Base-by-base conservation (phyloP, 2,797 vertebrate genomes). In the Macropodus opercularis region DNA sequence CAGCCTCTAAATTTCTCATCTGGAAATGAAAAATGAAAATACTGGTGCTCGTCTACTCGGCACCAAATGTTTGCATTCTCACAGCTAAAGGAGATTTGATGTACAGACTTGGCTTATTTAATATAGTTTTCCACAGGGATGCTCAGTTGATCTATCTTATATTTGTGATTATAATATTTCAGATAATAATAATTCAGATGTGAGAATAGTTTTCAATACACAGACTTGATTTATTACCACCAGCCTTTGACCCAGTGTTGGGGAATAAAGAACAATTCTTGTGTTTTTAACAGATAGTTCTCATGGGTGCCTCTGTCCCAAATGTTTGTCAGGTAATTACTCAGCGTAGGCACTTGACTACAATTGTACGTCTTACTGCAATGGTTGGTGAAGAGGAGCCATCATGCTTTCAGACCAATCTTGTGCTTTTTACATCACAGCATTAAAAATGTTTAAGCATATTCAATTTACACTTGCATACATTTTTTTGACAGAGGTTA, bases 381-480 rank as follows among this genome's bases (percentile, higher is more conserved):
- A 27, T 19, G 40, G 73, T 77, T 55, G 53, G 29, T 38, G 49
- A 73, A 77, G 82, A 85, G 70, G 80, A 94, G 93, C 92, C 92
- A 86, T 93, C 90, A 86, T 85, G 88, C 91, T 91, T 90, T 91
- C 90, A 85, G 83, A 87, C 88, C 88, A 63, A 85, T 85, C 74
- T 88, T 86, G 77, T 85, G 88, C 87, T 88, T 82, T 18, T 52
- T 64, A 72, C 87, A 86, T 86, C 9, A 46, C 80, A 81, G 75
- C 83, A 69, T 60, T 85, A 54, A 87, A 90, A 85, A 89, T 67
- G 84, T 92, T 63, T 84, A 70, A 86, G 87, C 86, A 89, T 90
- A 83, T 52, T 35, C 23, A 68, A 43, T 61, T 48, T 50, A 19
- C 3, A 17, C 32, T 90, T 89, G 85, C 89, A 86, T 52, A 40